These are phyloP conservation scores for Leptodactylus fuscus DNA, from an alignment of 2,113 vertebrate genomes.

Conservation along the genomic window DNA sequence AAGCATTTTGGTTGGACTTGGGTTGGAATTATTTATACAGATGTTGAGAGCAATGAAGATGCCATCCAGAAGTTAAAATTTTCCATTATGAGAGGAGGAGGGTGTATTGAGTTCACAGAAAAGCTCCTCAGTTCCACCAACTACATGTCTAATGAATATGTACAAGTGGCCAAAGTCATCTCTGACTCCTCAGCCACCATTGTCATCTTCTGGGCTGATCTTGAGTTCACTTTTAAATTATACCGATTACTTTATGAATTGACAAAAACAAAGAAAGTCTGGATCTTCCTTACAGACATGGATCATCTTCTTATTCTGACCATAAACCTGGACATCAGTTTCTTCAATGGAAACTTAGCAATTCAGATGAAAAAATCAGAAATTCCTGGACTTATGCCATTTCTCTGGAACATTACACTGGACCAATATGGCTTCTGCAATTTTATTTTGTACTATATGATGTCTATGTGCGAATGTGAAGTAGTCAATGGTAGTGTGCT, in stretches of 20 bases:
- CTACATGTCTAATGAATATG: neutral
- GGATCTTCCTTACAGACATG: slow-evolving; percentile 35
- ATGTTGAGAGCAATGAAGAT: slow-evolving; percentile 12
- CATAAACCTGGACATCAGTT: neutral
- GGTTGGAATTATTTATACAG: slow-evolving; percentile 29
- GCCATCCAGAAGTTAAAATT: neutral
- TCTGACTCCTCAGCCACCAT: slow-evolving; percentile 4
- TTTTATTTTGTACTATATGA: neutral
- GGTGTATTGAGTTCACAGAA: slow-evolving; percentile 25
- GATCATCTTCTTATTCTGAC: neutral
- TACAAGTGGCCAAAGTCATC: neutral
- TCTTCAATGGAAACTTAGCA: slow-evolving; percentile 1
- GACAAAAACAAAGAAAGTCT: neutral
- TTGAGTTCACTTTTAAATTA: slow-evolving; percentile 27
- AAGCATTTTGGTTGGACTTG: slow-evolving; percentile 42
- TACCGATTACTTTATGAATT: neutral
- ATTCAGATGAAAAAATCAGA: neutral
- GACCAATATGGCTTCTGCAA: neutral
- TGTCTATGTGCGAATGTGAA: neutral
- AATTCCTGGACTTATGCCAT: slow-evolving; percentile 3
- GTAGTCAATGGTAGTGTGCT: too few species aligned
- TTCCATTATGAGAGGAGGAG: neutral
- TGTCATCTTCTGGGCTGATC: slow-evolving; percentile 35
- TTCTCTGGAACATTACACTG: slow-evolving; percentile 13
- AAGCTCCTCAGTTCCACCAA: neutral